Evolutionary conservation across 35 echinoderm and acorn worm species (phyloP).

Genomic region (Amphiura filiformis): DNA sequence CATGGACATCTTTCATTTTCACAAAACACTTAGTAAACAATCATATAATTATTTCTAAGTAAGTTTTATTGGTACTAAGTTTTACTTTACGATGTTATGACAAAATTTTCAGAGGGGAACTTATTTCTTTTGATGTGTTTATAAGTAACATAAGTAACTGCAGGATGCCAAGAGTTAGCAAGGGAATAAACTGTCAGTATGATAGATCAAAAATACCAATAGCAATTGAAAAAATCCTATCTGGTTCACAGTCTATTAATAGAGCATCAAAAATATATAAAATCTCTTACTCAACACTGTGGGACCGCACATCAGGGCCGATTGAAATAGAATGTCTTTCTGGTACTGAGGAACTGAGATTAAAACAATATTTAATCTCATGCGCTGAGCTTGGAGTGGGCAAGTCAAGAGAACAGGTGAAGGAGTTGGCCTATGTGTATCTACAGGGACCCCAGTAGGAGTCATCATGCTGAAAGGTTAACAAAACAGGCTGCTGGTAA

Average conservation of each 20-base stretch:
- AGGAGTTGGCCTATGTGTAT: neutral
- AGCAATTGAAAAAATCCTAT: neutral
- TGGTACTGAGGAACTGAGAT: neutral
- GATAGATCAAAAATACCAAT: neutral
- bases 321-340: neutral
- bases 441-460: neutral
- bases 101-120: too few species aligned
- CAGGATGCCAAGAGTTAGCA: too few species aligned
- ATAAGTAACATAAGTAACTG: too few species aligned
- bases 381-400: neutral
- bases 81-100: too few species aligned
- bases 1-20: too few species aligned
- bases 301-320: neutral
- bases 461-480: neutral
- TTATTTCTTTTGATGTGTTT: too few species aligned
- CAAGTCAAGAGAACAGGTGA: neutral
- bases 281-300: neutral
- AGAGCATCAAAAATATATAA: neutral
- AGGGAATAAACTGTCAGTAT: neutral
- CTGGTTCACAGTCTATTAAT: neutral
- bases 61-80: too few species aligned
- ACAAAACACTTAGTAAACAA: too few species aligned
- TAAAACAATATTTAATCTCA: neutral
- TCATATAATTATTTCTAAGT: too few species aligned
- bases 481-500: too few species aligned